Percentiles rank a stretch among this genome's conserved stretches.
Evolutionary conservation across 2,113 vertebrate genomes (phyloP).

Genomic region (Paracanthobrama guichenoti): DNA sequence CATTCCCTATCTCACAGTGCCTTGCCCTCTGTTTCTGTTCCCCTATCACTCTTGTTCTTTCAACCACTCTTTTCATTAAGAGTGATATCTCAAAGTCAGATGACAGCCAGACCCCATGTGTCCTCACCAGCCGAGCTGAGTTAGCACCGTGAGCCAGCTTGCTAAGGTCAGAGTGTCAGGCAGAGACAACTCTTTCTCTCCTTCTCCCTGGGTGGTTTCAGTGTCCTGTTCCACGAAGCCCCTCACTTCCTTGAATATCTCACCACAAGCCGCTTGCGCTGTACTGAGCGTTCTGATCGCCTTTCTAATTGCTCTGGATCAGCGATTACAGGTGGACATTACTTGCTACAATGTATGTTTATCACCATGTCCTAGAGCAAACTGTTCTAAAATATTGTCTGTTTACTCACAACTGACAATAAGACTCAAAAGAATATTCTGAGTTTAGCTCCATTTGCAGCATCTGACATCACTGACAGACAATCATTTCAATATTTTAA

Average conservation of each 20-base stretch:
- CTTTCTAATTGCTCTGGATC: not conserved
- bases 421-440: not conserved
- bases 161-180: not conserved
- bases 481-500: not conserved
- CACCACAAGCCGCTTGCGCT: not conserved
- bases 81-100: not conserved
- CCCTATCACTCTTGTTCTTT: not conserved
- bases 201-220: not conserved
- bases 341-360: not conserved
- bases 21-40: slow-evolving; percentile 13
- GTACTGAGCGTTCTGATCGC: not conserved
- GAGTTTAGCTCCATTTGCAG: slow-evolving; percentile 5
- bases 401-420: not conserved
- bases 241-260: not conserved
- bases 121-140: not conserved
- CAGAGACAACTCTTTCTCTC: not conserved
- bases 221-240: slow-evolving; percentile 4
- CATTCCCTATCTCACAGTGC: not conserved
- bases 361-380: slow-evolving; percentile 5
- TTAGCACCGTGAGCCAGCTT: not conserved
- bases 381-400: not conserved
- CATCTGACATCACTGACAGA: not conserved
- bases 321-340: not conserved
- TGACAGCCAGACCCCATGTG: not conserved
- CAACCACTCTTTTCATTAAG: not conserved